Conservation (phyloP, 1,140 invertebrate genomes). For the Cydia splendana region DNA sequence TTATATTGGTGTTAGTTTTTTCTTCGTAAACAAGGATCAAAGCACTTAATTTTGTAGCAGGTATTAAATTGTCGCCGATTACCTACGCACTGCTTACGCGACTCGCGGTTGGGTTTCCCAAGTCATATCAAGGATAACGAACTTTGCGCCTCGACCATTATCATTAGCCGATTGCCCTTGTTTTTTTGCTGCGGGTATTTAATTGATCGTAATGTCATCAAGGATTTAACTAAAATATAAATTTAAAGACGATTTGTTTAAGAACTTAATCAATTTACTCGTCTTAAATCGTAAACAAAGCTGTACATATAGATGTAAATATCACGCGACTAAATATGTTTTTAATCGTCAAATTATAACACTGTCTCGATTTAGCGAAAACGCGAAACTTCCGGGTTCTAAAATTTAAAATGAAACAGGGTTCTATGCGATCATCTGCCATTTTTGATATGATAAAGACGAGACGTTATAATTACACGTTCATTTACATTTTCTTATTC, state of each 20-base stretch:
- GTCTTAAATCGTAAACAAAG: too few species aligned
- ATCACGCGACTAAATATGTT: too few species aligned
- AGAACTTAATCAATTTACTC: too few species aligned
- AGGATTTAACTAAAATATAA: background rate
- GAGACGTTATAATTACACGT: too few species aligned
- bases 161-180: constrained; percentile 7
- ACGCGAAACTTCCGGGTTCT: too few species aligned
- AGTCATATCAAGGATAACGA: constrained; percentile 8
- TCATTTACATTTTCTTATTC: too few species aligned
- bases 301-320: too few species aligned
- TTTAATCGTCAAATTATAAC: too few species aligned
- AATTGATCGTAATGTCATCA: background rate
- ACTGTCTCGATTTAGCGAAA: too few species aligned
- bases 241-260: background rate
- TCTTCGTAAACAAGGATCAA: background rate
- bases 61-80: constrained; percentile 13
- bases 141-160: constrained; percentile 11
- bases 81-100: constrained; percentile 12
- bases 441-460: too few species aligned
- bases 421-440: too few species aligned
- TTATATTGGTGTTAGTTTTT: background rate
- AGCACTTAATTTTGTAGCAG: constrained; percentile 6
- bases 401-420: too few species aligned
- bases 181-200: background rate
- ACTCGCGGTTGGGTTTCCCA: constrained; percentile 4